Base-by-base conservation (phyloP, 1,140 invertebrate species). In the Hestina assimilis region DNA sequence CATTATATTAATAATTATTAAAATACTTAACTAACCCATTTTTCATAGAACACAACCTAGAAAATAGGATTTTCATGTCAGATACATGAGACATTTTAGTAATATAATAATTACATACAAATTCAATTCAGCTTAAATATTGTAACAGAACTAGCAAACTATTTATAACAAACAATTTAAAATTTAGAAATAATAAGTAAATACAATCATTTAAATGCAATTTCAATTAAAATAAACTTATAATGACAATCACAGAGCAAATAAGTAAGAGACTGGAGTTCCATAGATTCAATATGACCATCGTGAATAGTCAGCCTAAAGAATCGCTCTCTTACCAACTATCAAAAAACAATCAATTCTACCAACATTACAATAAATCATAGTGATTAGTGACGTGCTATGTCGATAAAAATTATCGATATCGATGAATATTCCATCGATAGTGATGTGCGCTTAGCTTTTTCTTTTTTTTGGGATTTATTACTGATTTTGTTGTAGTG, bases 21-120 rank as follows among this genome's bases (percentile, higher is more conserved):
- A 2, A n/a, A 38, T 17, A 19, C n/a, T 23, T 9, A 9, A 60
- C 42, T 31, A 21, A 86, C 84, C 83, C 75, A 78, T 83, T 82
- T 75, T 87, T 87, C 59, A 84, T 57, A 58, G 82, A 77, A 79
- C 78, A 83, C 75, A 87, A 79, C 74, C 84, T 84, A 75, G 74
- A 75, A 66, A 86, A 69, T 45, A 87, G 57, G 54, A 80, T 59
- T 84, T 86, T 87, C 57, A 85, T 73, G 46, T 87, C 84, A 20
- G 79, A 70, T 51, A 83, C 75, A 70, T 87, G 84, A 62, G 84
- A 75, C 84, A 87, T 87, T 52, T n/a, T 42, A 19, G 5, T 2
- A 15, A 38, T 38, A 17, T 38, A 19, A 9, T 20, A 19, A 19
- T 20, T 24, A 38, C 43, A 20, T 42, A 51, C 19, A 52, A 29